phyloP scores from a whole-genome alignment of 2,797 vertebrate species.

The Hipposideros larvatus region DNA sequence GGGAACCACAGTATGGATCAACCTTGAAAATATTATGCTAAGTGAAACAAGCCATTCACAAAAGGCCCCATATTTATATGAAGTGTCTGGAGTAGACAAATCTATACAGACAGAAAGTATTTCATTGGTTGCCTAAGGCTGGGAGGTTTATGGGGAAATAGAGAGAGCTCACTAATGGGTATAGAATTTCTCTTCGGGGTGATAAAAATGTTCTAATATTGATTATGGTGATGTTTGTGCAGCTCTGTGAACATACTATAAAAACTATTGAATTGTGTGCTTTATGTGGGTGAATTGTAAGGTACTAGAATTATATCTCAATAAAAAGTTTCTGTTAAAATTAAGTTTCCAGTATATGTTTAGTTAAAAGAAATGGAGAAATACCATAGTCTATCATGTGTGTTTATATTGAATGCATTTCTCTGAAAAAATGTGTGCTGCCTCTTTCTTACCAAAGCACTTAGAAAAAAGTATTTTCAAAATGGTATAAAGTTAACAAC shows the following conservation, averaged over 20 bases:
- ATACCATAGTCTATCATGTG: not conserved
- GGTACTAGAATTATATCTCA: not conserved
- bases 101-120: not conserved
- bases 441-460: not conserved
- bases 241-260: not conserved
- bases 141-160: not conserved
- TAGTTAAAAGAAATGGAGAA: constrained; percentile 28
- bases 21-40: not conserved
- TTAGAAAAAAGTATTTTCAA: constrained; percentile 27
- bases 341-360: not conserved
- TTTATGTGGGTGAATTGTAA: not conserved
- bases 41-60: not conserved
- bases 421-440: not conserved
- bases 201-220: not conserved
- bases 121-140: not conserved
- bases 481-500: not conserved
- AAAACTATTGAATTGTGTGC: not conserved
- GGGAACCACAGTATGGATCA: not conserved
- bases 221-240: not conserved
- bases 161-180: not conserved
- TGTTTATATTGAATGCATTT: not conserved
- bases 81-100: not conserved
- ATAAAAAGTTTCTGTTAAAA: not conserved
- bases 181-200: not conserved
- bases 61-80: not conserved